Conservation (phyloP, 2,113 vertebrate species). For the Stegastes partitus region DNA sequence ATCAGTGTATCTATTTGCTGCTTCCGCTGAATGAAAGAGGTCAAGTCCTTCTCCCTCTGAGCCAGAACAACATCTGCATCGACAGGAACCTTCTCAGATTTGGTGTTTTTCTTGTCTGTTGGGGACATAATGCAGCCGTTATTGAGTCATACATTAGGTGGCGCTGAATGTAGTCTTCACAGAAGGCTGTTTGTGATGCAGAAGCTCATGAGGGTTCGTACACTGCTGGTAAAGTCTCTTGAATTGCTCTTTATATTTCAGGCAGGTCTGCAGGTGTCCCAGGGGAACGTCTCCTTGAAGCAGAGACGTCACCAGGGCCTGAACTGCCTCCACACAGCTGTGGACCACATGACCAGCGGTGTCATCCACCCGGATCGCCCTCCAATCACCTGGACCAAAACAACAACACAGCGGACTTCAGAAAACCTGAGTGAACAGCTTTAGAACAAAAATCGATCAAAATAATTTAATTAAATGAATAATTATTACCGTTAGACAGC, state of each 20-base stretch:
- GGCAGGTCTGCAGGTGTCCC: constrained; percentile 71
- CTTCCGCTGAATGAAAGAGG: constrained; percentile 45
- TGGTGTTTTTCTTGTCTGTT: constrained; percentile 68
- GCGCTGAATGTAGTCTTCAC: fast-evolving
- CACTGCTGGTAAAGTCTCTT: constrained; percentile 74
- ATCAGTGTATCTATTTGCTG: constrained; percentile 74
- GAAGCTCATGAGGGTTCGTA: constrained; percentile 44
- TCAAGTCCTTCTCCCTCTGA: constrained; percentile 73
- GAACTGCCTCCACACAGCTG: constrained; percentile 46
- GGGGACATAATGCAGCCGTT: neutral
- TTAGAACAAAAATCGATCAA: fast-evolving
- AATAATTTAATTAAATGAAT: fast-evolving
- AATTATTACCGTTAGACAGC: constrained; percentile 66
- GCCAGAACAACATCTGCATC: constrained; percentile 54
- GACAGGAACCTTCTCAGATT: constrained; percentile 26
- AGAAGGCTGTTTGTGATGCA: neutral
- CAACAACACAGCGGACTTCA: neutral
- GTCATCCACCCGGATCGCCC: constrained; percentile 65
- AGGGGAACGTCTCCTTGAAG: constrained; percentile 67
- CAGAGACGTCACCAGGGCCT: constrained; percentile 66
- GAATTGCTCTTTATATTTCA: constrained; percentile 67
- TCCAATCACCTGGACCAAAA: constrained; percentile 69
- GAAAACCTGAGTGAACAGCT: neutral
- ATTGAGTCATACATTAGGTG: neutral
- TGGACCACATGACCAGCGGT: constrained; percentile 58